Evolutionary conservation across 2,797 vertebrate genomes (phyloP), one percentile per base, ranked within the genome.

Genomic region (Chrysocyon brachyurus): DNA sequence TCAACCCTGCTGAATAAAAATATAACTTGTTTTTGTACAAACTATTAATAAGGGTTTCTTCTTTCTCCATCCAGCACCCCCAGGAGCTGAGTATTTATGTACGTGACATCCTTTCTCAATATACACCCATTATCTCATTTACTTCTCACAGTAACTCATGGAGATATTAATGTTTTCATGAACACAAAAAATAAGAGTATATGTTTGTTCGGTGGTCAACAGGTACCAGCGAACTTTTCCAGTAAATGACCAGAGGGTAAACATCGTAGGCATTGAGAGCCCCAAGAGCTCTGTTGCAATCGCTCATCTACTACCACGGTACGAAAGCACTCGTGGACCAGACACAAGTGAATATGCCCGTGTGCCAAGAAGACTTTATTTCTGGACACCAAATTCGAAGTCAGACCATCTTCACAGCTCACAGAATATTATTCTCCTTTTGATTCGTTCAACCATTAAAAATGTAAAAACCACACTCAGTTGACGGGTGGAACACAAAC

Each of bases 361-460:
- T 12, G 36, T 54, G 40, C 56, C 64, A 70, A 36, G 46, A 92
- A 85, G 81, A 77, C 49, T 94, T 90, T 52, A 83, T 63, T 82
- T 68, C 21, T 19, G 2, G 24, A 57, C 17, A 3, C 26, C 4
- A 33, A 83, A 83, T 52, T 52, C 40, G 68, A 96, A 89, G n/a
- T 31, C 72, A 6, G 22, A 14, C 79, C 14, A 64, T 85, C 64
- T 63, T 77, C 73, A 77, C 6, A 87, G 83, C 36, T 93, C 46
- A 66, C 40, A 49, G 90, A 92, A 85, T 59, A 61, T 5, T 28
- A 56, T 57, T 88, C 88, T 90, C 75, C 28, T 92, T 57, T 85
- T 21, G 26, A 70, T 82, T 46, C 66, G n/a, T 89, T 28, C 9
- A n/a, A 46, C 52, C 64, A 68, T 10, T 63, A 57, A 83, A 82